Evolutionary conservation across 2,113 vertebrate species (phyloP), one percentile per base, ranked within the genome.

Genomic region (Polypterus senegalus): DNA sequence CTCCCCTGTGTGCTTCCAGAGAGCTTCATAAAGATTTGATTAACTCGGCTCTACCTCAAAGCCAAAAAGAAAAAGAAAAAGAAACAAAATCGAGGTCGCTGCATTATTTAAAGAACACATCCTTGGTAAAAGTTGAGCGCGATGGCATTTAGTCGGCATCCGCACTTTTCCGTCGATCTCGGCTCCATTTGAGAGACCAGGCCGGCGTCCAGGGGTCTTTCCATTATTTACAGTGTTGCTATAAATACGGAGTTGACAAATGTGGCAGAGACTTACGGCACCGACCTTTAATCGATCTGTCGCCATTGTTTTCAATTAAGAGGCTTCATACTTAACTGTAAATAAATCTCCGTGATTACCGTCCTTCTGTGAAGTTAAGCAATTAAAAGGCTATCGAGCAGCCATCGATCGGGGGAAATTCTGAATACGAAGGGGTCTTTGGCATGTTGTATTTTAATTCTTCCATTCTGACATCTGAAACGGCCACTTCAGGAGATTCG

Each of bases 261-360:
- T 43, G 56, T 58, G 56, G 9, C 5, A 9, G 8, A 58, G n/a
- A 58, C 56, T 58, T n/a, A 58, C 46, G 56, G 43, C 43, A 43
- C 43, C 46, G 56, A 44, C 56, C 56, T 45, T 58, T 45, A 27
- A 27, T 27, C 27, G 27, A 27, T 27, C 27, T 27, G 27, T 27
- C 27, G 27, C 43, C 3, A 4, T 43, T 58, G 27, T 58, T 58
- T 58, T 58, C 43, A 45, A 58, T 58, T 45, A 5, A 43, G 56
- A 58, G 56, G 56, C 43, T 58, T 58, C 11, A 58, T 44, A 58
- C 46, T 45, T 3, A 45, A 58, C 4, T 45, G 8, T 27, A 58
- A 58, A 57, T 57, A 57, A 57, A 58, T 58, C 56, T 44, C 56
- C n/a, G 9, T 43, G n/a, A 43, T 58, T 11, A 4, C n/a, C 8